phyloP scores from a whole-genome alignment of 2,888 invertebrate genomes.

The Ophion obscuratus region DNA sequence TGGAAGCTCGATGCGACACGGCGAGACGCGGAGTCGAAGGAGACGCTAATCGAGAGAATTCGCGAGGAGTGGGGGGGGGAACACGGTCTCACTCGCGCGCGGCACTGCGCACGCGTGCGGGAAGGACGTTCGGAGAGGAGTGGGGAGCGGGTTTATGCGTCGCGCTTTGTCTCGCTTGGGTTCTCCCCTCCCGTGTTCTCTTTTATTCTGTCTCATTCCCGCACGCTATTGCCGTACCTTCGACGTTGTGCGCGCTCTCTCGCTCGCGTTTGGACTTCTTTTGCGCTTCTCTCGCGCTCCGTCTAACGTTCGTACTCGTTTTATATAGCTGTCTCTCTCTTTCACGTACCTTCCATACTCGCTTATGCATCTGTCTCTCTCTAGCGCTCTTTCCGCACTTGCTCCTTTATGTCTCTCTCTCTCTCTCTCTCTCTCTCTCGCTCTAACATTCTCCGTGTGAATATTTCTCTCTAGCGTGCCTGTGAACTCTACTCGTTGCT shows the following conservation, averaged over 20 bases:
- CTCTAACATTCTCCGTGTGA: too few species aligned
- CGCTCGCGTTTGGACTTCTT: background rate
- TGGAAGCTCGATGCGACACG: slow-evolving; percentile 56
- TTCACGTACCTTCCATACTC: too few species aligned
- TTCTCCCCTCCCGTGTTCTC: background rate
- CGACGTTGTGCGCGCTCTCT: slow-evolving; percentile 38
- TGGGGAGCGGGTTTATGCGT: slow-evolving; percentile 17
- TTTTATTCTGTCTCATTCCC: slow-evolving; percentile 20
- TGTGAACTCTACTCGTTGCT: background rate
- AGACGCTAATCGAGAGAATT: slow-evolving; percentile 45
- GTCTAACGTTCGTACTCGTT: background rate
- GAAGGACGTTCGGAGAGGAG: slow-evolving; percentile 10
- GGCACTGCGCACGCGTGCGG: background rate
- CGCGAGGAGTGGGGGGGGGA: slow-evolving; percentile 43
- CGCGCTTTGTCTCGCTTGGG: slow-evolving; percentile 1
- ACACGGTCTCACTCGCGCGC: slow-evolving; percentile 45
- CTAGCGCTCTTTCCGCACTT: slow-evolving; percentile 56
- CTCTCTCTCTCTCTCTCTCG: background rate
- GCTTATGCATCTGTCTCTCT: slow-evolving; percentile 8
- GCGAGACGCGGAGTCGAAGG: background rate
- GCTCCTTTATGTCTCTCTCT: background rate
- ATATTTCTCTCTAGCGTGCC: too few species aligned
- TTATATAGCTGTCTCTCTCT: background rate
- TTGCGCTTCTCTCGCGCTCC: background rate
- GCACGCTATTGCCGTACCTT: background rate